These are phyloP conservation scores for Variabilichromis moorii DNA, from an alignment of 2,113 vertebrate genomes.

Conservation along the genomic window DNA sequence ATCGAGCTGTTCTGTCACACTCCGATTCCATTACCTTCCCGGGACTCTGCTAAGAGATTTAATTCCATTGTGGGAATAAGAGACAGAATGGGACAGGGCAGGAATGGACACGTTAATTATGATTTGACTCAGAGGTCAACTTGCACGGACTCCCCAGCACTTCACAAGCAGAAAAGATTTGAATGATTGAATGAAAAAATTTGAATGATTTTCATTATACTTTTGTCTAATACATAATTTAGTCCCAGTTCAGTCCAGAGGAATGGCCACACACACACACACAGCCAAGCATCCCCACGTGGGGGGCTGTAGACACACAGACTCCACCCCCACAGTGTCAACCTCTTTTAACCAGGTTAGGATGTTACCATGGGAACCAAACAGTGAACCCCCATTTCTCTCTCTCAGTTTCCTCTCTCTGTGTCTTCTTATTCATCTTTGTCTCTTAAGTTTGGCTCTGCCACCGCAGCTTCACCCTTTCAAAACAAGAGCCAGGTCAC, in stretches of 20 bases:
- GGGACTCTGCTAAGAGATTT: constrained; percentile 41
- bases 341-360: constrained; percentile 68
- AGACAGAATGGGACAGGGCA: constrained; percentile 38
- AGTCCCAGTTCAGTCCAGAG: constrained; percentile 56
- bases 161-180: constrained; percentile 52
- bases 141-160: constrained; percentile 50
- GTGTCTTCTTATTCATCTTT: constrained; percentile 34
- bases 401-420: not conserved
- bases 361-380: constrained; percentile 65
- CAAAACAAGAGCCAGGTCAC: constrained; percentile 45
- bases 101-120: constrained; percentile 63
- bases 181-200: constrained; percentile 32
- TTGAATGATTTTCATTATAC: constrained; percentile 68
- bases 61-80: constrained; percentile 62
- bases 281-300: not conserved
- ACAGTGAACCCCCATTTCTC: not conserved
- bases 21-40: constrained; percentile 49
- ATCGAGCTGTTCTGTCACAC: constrained; percentile 18
- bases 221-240: constrained; percentile 69
- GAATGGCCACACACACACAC: constrained; percentile 7
- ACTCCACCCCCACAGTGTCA: constrained; percentile 38
- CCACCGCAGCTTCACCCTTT: constrained; percentile 4
- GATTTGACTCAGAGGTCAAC: constrained; percentile 67
- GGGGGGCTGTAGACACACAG: not conserved
- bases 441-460: not conserved